These are phyloP conservation scores for Drosophila parabipectinata DNA, from an alignment of 1,140 invertebrate species.

Conservation along the genomic window DNA sequence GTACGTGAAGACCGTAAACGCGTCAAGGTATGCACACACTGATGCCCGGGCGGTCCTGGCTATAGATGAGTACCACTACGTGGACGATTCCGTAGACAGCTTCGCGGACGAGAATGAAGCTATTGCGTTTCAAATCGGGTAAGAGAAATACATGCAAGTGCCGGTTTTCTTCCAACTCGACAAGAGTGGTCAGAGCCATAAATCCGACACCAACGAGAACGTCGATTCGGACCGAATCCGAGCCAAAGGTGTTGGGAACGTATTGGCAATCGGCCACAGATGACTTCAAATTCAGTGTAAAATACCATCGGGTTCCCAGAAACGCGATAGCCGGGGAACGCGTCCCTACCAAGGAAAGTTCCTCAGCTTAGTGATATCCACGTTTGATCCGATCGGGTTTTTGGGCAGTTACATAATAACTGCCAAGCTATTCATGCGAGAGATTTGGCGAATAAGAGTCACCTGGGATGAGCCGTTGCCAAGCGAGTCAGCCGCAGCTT, in stretches of 20 bases:
- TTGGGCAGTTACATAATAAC: too few species aligned
- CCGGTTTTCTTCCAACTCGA: conserved; percentile 5
- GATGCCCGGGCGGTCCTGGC: conserved; percentile 1
- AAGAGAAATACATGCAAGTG: background rate
- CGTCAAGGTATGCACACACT: background rate
- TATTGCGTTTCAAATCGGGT: background rate
- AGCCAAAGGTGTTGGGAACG: too few species aligned
- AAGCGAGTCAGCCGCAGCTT: too few species aligned
- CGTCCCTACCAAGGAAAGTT: too few species aligned
- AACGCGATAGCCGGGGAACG: background rate
- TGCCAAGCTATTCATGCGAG: too few species aligned
- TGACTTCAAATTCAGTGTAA: conserved; percentile 2
- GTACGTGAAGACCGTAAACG: background rate
- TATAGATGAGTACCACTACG: background rate
- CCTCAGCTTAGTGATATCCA: too few species aligned
- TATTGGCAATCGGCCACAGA: background rate
- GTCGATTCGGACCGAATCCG: too few species aligned
- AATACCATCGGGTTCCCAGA: background rate
- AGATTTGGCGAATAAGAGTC: too few species aligned
- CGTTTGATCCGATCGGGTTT: too few species aligned
- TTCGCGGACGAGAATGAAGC: background rate
- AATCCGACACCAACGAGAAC: too few species aligned
- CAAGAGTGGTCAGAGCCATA: background rate
- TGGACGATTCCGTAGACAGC: background rate
- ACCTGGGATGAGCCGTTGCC: too few species aligned